Percentiles rank a stretch among this genome's conserved stretches.
phyloP scores from a whole-genome alignment of 37 sponge, comb jelly and placozoan genomes.

The Ianthella basta region DNA sequence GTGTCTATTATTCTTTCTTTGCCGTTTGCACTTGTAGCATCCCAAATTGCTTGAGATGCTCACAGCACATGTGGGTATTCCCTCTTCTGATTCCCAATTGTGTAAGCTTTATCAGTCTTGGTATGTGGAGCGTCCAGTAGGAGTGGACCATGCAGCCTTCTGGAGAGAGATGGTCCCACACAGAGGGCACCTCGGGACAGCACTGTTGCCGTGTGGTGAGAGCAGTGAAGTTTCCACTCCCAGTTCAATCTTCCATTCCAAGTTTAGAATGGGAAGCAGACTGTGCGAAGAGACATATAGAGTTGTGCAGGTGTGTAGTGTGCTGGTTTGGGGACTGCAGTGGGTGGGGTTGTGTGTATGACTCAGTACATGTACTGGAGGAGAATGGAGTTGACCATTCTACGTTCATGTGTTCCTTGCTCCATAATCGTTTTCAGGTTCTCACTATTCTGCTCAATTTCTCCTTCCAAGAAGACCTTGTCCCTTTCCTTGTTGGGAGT shows the following conservation, averaged over 20 bases:
- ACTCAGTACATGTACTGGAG: background rate
- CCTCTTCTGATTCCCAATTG: background rate
- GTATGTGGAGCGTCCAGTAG: background rate
- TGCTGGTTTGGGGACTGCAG: background rate
- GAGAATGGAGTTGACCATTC: too few species aligned
- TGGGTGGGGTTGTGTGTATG: constrained; percentile 21
- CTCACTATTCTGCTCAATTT: constrained; percentile 10
- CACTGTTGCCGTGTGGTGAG: too few species aligned
- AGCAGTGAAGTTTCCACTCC: background rate
- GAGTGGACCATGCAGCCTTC: background rate
- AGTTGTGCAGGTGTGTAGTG: background rate
- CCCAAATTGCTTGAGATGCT: constrained; percentile 15
- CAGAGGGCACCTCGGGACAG: background rate
- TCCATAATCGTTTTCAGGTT: background rate
- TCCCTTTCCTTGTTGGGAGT: background rate
- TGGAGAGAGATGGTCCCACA: constrained; percentile 6
- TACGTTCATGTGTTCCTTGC: too few species aligned
- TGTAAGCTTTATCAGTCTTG: background rate
- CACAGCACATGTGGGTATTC: constrained; percentile 8
- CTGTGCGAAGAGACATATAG: constrained; percentile 12
- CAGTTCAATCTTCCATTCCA: constrained; percentile 19
- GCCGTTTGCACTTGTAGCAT: background rate
- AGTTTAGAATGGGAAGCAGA: constrained; percentile 25
- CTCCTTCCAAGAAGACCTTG: background rate
- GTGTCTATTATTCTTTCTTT: too few species aligned